Evolutionary conservation across 1,140 invertebrate species (phyloP), one percentile per base, ranked within the genome.

Genomic region (Trachymyrmex cornetzi): DNA sequence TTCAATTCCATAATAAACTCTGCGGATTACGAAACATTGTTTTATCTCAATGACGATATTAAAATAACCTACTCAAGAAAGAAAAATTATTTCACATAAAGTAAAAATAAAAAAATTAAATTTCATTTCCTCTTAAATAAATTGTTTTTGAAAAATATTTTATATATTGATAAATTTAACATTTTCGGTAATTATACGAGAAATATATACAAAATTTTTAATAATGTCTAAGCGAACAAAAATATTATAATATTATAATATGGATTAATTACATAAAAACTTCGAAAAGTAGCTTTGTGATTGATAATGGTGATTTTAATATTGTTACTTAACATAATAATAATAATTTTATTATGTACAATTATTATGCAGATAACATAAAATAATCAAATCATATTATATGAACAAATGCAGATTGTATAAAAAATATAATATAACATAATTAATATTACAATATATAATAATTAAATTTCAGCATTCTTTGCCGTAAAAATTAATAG

Each of bases 1-100:
- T 75, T 84, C 63, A 75, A 84, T 84, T 30, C 24, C 12, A 30
- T 30, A 75, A 64, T 84, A 84, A 75, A 84, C 22, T 63, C 30
- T 22, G 24, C 55, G 22, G 69, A 75, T 84, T 38, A 34, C 27
- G 14, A 63, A 27, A 61, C 11, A 63, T 55, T 34, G 30, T 38
- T 69, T 57, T n/a, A 48, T 84, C 55, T 75, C 12, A 48, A 63
- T 9, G 12, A 75, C 1, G n/a, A 19, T 19, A 75, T 77, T 53
- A 50, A 75, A 84, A 75, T 81, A 59, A 19, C 14, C 4, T n/a
- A 34, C 24, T 30, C 19, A 38, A 4, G 9, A 50, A 63, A 57
- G 1, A 81, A 57, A 71, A 57, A 57, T 57, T 24, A 44, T 27
- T 34, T 38, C 64, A 24, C 48, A 44, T 22, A 3, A 69, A 12